Evolutionary conservation across 1,140 invertebrate genomes (phyloP).

Genomic region (Zaprionus taronus): DNA sequence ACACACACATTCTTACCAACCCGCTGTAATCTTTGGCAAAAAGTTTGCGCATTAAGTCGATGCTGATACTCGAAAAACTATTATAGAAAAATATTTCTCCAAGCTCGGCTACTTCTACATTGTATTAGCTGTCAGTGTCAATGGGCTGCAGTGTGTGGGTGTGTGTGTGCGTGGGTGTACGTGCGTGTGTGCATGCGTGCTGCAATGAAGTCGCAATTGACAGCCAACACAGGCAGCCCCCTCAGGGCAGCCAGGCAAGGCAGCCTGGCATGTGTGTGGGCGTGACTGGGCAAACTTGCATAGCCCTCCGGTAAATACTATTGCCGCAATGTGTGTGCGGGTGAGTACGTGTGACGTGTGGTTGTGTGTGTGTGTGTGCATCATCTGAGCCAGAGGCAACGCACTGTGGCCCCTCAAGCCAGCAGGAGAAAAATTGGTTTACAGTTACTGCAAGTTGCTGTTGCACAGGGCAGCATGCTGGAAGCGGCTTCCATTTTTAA

Average conservation of each 20-base stretch:
- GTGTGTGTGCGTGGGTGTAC: slow-evolving; percentile 5
- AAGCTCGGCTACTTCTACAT: slow-evolving; percentile 54
- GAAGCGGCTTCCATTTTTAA: background rate
- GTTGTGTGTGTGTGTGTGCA: slow-evolving; percentile 10
- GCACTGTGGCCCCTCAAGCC: slow-evolving; percentile 7
- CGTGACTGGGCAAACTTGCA: slow-evolving; percentile 12
- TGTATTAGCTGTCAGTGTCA: slow-evolving; percentile 59
- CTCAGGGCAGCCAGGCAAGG: background rate
- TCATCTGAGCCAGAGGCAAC: background rate
- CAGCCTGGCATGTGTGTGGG: slow-evolving; percentile 46
- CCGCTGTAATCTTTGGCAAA: slow-evolving; percentile 65
- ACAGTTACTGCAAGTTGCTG: background rate
- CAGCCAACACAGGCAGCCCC: slow-evolving; percentile 31
- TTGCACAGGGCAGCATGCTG: no score
- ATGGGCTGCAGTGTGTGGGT: background rate
- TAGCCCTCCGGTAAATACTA: slow-evolving; percentile 19
- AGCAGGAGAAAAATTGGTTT: background rate
- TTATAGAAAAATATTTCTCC: slow-evolving; percentile 80
- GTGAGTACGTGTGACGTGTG: background rate
- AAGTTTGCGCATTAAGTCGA: slow-evolving; percentile 77
- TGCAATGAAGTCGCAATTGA: slow-evolving; percentile 41
- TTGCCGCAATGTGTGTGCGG: slow-evolving; percentile 4
- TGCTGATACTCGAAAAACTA: slow-evolving; percentile 79
- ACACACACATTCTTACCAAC: slow-evolving; percentile 27
- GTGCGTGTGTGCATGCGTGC: slow-evolving; percentile 28